These are phyloP conservation scores for Lithosia quadra DNA, from an alignment of 2,888 invertebrate species.

Conservation along the genomic window DNA sequence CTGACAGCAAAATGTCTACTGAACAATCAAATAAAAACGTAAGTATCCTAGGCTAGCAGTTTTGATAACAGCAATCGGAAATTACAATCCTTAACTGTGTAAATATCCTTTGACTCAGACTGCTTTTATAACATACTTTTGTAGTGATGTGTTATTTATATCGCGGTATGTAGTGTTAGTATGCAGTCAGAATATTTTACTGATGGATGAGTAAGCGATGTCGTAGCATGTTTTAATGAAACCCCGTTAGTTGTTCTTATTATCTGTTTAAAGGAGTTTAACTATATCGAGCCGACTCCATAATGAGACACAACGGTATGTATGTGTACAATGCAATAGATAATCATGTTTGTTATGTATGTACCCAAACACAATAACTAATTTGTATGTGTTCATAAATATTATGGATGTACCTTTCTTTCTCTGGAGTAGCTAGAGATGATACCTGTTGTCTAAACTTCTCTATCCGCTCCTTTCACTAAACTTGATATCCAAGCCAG, in stretches of 20 bases:
- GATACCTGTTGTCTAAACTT: no score
- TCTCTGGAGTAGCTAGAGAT: no score
- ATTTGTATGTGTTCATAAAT: no score
- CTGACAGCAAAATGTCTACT: conserved; percentile 82
- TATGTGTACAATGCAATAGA: conserved; percentile 19
- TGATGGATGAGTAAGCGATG: conserved; percentile 45
- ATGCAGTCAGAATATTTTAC: conserved; percentile 67
- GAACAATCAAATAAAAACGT: conserved; percentile 87
- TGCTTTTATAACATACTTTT: conserved; percentile 2
- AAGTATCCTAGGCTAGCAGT: conserved; percentile 63
- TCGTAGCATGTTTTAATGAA: conserved; percentile 30
- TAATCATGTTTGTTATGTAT: background rate
- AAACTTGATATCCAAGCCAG: background rate
- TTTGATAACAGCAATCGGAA: background rate
- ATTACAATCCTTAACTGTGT: background rate
- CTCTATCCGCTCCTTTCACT: background rate
- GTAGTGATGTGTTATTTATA: conserved; percentile 34
- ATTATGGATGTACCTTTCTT: no score
- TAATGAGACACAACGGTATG: conserved; percentile 46
- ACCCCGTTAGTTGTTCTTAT: conserved; percentile 28
- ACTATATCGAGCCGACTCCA: conserved; percentile 25
- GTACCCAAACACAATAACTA: no score
- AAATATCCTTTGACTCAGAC: background rate
- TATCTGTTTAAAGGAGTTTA: conserved; percentile 27
- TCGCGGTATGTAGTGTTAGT: conserved; percentile 57